Base-by-base conservation (phyloP, 2,888 invertebrate genomes). In the Parnassius glacialis region DNA sequence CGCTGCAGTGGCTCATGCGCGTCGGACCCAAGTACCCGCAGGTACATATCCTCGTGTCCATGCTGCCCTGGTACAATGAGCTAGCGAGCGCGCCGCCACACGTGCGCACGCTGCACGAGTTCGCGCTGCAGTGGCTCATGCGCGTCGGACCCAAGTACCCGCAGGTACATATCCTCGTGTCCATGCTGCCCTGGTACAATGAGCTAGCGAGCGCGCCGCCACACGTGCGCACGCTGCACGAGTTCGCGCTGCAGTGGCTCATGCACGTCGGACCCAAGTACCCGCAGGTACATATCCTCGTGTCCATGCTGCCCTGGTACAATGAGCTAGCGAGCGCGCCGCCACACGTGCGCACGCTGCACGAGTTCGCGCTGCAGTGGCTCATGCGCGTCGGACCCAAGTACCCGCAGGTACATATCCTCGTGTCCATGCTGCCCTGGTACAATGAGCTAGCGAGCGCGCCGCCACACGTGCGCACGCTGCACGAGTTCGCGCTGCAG, bases 11-110 rank as follows among this genome's bases (percentile, higher is more conserved):
- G 94, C 93, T 99, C 16, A 97, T 97, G 83, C 95, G 95, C 77
- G 95, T 98, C 71, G 99, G 98, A 0, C 97, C 98, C 0, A 96
- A 96, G 79, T 97, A 98, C 90, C 97, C 98, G 20, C 95, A 97
- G 93, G 95, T 95, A 82, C 43, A 9, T 25, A 20, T 10, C n/a
- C n/a, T 13, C 13, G 7, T 13, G n/a, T 2, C 13, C 13, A n/a
- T 34, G 34, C 34, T 34, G 34, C 7, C 34, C 34, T 34, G 34
- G 34, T 34, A 0, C 5, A 86, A 92, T 53, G 93, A 94, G 71
- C 77, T 95, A 48, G 13, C 72, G 1, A 75, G 76, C 9, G 82
- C 83, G 10, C 67, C 84, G 62, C 93, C 95, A 69, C 94, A 94
- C 79, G 93, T 93, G 50, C 92, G 94, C 48, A 93, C 93, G 57